phyloP scores from a whole-genome alignment of 1,140 invertebrate species.

The Mercenaria mercenaria region DNA sequence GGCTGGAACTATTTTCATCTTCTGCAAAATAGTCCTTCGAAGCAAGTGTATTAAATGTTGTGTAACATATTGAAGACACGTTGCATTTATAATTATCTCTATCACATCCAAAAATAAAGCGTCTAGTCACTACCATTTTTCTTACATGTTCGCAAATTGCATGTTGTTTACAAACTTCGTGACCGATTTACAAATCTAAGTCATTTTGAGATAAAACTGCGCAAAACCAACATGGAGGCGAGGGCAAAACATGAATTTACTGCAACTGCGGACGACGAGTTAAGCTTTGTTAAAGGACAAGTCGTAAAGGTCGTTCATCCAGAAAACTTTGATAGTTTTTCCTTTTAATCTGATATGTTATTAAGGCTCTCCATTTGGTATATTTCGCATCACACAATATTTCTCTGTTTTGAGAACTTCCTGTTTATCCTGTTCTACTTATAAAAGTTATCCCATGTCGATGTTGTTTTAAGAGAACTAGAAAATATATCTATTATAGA shows the following conservation, averaged over 20 bases:
- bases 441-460: too few species aligned
- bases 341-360: not conserved
- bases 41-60: too few species aligned
- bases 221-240: constrained; percentile 94
- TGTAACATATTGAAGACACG: too few species aligned
- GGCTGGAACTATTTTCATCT: too few species aligned
- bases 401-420: constrained; percentile 4
- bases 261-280: constrained; percentile 98
- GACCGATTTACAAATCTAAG: constrained; percentile 13
- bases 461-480: too few species aligned
- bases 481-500: too few species aligned
- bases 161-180: not conserved
- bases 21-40: too few species aligned
- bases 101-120: too few species aligned
- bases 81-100: too few species aligned
- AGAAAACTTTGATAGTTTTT: not conserved
- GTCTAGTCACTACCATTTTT: too few species aligned
- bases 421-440: not conserved
- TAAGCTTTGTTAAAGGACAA: constrained; percentile 98
- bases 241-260: constrained; percentile 99
- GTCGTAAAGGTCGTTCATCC: constrained; percentile 94
- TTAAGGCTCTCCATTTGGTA: not conserved
- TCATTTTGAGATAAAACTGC: constrained; percentile 8
- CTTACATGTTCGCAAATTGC: too few species aligned
- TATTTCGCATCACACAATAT: too few species aligned